Base-by-base conservation (phyloP, 2,888 invertebrate species). In the Polylopha cassiicola region DNA sequence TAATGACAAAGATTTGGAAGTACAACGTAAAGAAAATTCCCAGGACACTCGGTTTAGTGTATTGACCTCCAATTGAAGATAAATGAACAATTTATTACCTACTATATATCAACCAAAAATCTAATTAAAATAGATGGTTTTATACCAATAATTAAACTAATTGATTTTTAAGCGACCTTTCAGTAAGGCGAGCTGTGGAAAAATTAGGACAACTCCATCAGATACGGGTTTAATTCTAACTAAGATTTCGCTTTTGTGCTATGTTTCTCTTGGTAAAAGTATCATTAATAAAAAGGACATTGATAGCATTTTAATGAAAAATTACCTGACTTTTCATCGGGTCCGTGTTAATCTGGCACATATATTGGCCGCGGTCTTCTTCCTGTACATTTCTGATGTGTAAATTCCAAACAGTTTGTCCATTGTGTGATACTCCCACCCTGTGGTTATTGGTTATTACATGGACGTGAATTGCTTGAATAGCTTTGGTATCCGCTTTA, bases 291-390 rank as follows among this genome's bases (percentile, higher is more conserved):
- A n/a, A n/a, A n/a, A n/a, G n/a, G 62, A 37, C 11, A 14, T 24
- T 6, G 13, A 26, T 3, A 11, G 10, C 13, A 9, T 7, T 7
- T 26, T 9, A 16, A 16, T 23, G 17, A 31, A 32, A 67, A 27
- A 81, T 78, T 82, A 96, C 94, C 91, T 95, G 96, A 74, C 94
- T 94, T 78, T 94, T 93, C 96, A 96, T 96, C 0, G 96, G 97
- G 78, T 95, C 94, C 10, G 96, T 96, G 85, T 97, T 97, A 63
- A 97, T 91, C 84, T 97, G 96, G 77, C 96, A 97, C 95, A 95
- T 95, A 81, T 96, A 97, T 55, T 92, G 90, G 16, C 97, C 97
- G 30, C 91, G 89, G 75, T 97, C 97, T 65, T 95, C 95, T 66
- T 93, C 93, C 61, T 94, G 92, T 2, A 94, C 92, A 56, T 92